Evolutionary conservation across 2,113 vertebrate species (phyloP), one percentile per base, ranked within the genome.

Genomic region (Gymnocephalus cernua): DNA sequence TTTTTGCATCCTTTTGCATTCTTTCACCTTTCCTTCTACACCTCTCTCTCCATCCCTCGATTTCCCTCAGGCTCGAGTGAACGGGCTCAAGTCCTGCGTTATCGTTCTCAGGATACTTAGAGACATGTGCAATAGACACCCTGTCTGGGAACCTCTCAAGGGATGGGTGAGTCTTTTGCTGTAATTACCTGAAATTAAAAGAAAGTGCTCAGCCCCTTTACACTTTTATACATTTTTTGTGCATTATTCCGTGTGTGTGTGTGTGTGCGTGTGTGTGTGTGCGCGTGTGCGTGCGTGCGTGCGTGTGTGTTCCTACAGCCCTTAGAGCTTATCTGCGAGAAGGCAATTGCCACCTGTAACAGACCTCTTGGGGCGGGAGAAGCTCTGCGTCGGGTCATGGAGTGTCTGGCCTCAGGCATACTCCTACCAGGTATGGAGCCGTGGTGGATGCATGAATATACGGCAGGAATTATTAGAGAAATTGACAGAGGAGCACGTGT

Each of bases 321-420:
- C 62, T 94, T 99, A 92, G 98, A 99, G 94, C 97, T 99, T 74
- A 97, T 99, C 93, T 99, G 98, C 94, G 98, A 99, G 96, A 99
- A 99, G 96, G 97, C 98, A 89, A 98, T 99, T 85, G 98, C 98
- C 91, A 99, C 98, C 88, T 99, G 98, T 95, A 99, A 98, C 95
- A 96, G 98, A 94, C 98, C 98, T 57, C 88, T 99, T 86, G 98
- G 98, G 5, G 98, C 98, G 35, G 98, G 98, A 88, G 98, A 99
- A 93, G 98, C 98, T 3, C 94, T 99, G 90, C 97, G 98, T 75
- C 95, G 98, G 92, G 98, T 99, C 90, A 97, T 99, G 97, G 98
- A 99, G 94, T 99, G 98, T 88, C 94, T 99, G 91, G 97, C 98
- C 62, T 99, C 97, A 65, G 98, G 98, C 92, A 99, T 99, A 84